These are phyloP conservation scores for Microctenopoma steveboyesi DNA, from an alignment of 2,797 vertebrate species.

Conservation along the genomic window DNA sequence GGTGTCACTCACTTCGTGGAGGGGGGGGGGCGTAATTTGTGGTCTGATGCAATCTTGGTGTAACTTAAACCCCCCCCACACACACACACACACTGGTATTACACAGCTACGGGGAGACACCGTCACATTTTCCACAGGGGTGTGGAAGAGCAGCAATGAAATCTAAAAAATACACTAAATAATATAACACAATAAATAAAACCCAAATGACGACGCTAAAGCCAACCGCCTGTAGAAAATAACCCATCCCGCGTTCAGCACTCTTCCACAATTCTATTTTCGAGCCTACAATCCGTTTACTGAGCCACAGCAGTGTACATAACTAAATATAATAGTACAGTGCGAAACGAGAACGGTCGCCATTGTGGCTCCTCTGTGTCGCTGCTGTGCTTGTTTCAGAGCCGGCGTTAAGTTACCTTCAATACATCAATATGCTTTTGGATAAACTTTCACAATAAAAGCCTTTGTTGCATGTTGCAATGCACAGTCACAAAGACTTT, in stretches of 20 bases:
- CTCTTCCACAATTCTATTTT: too few relatives aligned
- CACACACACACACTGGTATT: not conserved
- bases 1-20: slow-evolving; percentile 2
- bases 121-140: not conserved
- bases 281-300: not conserved
- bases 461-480: rapidly evolving
- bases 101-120: not conserved
- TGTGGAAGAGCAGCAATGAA: too few relatives aligned
- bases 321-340: not conserved
- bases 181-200: too few relatives aligned
- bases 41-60: slow-evolving; percentile 59
- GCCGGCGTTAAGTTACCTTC: rapidly evolving
- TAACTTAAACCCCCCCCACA: slow-evolving; percentile 7
- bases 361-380: slow-evolving; percentile 30
- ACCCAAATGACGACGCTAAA: too few relatives aligned
- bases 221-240: too few relatives aligned
- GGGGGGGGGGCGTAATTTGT: not conserved
- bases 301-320: too few relatives aligned
- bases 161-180: too few relatives aligned
- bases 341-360: not conserved
- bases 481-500: not conserved
- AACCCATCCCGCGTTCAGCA: too few relatives aligned
- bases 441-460: slow-evolving; percentile 30
- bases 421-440: rapidly evolving
- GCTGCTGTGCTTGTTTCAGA: not conserved